Percentiles rank a stretch among this genome's conserved stretches.
Evolutionary conservation across 1,140 invertebrate species (phyloP).

Genomic region (Anastrepha obliqua): DNA sequence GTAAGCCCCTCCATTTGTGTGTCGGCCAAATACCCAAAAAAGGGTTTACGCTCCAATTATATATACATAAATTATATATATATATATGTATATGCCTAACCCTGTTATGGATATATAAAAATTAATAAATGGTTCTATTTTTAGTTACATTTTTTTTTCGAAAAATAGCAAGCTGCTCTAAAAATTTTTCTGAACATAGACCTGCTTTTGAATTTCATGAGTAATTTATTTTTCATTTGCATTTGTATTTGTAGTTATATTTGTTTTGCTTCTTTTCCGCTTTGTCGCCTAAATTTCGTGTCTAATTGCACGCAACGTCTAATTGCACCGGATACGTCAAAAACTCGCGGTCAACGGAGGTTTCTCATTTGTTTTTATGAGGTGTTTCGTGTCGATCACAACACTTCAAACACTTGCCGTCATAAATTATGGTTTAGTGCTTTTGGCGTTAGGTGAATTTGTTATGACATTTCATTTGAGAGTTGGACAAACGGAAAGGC

Average conservation of each 20-base stretch:
- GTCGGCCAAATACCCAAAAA: too few species aligned
- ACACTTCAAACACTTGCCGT: conserved; percentile 14
- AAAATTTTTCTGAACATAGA: too few species aligned
- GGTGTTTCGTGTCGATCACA: background rate
- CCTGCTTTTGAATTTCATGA: too few species aligned
- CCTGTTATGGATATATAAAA: too few species aligned
- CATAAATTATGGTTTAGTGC: conserved; percentile 31
- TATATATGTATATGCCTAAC: too few species aligned
- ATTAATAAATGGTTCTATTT: too few species aligned
- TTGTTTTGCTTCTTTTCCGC: background rate
- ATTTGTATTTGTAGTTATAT: background rate
- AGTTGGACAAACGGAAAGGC: background rate
- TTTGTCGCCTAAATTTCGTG: background rate
- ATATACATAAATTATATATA: too few species aligned
- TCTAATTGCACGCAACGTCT: background rate
- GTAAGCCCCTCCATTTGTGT: too few species aligned
- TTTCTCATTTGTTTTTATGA: background rate
- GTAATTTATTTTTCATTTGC: too few species aligned
- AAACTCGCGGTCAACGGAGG: background rate
- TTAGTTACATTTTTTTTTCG: too few species aligned
- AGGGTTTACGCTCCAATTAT: too few species aligned
- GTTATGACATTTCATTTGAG: conserved; percentile 16
- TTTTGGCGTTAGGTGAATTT: conserved; percentile 1
- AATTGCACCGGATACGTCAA: conserved; percentile 35
- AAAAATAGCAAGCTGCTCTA: too few species aligned